A percentile compares a stretch with the other conserved stretches of the same genome.
phyloP scores from a whole-genome alignment of 92 coral and sea anemone genomes.

The Diadumene lineata region DNA sequence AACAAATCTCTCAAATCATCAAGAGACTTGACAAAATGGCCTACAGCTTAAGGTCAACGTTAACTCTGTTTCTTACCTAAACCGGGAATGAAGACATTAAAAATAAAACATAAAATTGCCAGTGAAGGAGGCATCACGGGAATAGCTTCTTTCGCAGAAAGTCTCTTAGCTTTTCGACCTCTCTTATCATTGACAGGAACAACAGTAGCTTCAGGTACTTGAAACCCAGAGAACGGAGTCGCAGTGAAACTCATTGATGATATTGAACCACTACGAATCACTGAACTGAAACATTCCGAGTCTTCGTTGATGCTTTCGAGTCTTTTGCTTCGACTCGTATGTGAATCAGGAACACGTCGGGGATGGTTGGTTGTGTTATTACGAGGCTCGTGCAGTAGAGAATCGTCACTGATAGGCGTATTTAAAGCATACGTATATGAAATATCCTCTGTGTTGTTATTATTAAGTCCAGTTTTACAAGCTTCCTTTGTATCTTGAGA shows the following conservation, averaged over 20 bases:
- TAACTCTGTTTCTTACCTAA: no score
- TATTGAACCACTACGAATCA: constrained; percentile 33
- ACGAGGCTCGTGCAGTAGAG: constrained; percentile 14
- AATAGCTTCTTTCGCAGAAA: constrained; percentile 60
- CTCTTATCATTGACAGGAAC: constrained; percentile 39
- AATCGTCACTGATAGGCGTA: constrained; percentile 27
- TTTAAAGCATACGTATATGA: constrained; percentile 33
- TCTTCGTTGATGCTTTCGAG: constrained; percentile 51
- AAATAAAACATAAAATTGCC: constrained; percentile 87
- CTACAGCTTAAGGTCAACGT: background rate
- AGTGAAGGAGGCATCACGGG: constrained; percentile 75
- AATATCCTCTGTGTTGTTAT: constrained; percentile 37
- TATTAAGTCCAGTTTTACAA: constrained; percentile 32
- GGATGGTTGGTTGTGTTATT: constrained; percentile 11
- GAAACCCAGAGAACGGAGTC: constrained; percentile 79
- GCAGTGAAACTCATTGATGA: constrained; percentile 44
- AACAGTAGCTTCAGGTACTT: constrained; percentile 73
- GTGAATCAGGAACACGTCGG: constrained; percentile 3
- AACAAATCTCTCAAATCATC: no score
- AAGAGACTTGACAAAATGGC: no score
- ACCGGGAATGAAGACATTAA: constrained; percentile 80
- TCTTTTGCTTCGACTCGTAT: constrained; percentile 27
- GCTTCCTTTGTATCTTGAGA: constrained; percentile 44
- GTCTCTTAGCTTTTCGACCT: constrained; percentile 18
- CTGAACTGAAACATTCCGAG: constrained; percentile 46